These are phyloP conservation scores for Myopa tessellatipennis DNA, from an alignment of 2,888 invertebrate genomes.

Conservation along the genomic window DNA sequence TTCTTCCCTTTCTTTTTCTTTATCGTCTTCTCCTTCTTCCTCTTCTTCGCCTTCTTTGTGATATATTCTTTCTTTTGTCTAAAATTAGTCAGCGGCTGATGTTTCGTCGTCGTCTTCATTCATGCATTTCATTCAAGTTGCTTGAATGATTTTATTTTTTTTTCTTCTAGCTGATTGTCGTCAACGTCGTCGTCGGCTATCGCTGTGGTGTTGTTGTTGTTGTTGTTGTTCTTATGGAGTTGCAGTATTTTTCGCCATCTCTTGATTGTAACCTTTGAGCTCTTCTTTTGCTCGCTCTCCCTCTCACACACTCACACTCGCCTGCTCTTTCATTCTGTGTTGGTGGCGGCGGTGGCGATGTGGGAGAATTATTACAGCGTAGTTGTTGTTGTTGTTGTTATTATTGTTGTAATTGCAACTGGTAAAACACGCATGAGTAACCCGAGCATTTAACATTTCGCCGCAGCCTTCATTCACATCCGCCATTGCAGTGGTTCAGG, in stretches of 20 bases:
- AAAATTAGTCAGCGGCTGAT: too few species aligned
- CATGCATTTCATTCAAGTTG: constrained; percentile 30
- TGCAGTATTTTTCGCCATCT: not conserved
- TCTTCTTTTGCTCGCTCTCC: not conserved
- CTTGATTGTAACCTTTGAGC: constrained; percentile 24
- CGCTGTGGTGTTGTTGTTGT: not conserved
- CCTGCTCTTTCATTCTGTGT: too few species aligned
- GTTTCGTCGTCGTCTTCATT: constrained; percentile 13
- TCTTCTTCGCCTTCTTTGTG: not conserved
- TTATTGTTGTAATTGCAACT: not conserved
- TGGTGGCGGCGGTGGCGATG: constrained; percentile 1
- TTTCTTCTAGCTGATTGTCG: not conserved
- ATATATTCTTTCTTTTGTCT: too few species aligned
- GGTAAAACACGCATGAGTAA: not conserved
- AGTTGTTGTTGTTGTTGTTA: constrained; percentile 1
- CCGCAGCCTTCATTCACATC: not conserved
- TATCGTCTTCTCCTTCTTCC: not conserved
- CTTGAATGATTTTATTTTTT: constrained; percentile 6
- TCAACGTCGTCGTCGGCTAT: not conserved
- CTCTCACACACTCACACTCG: too few species aligned
- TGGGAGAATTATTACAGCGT: constrained; percentile 28
- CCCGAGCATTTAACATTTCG: not conserved
- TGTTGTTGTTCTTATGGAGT: not conserved
- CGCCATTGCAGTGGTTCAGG: not conserved
- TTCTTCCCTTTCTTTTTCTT: not conserved